Evolutionary conservation across 2,797 vertebrate genomes (phyloP).

Genomic region (Syngnathus rostellatus): DNA sequence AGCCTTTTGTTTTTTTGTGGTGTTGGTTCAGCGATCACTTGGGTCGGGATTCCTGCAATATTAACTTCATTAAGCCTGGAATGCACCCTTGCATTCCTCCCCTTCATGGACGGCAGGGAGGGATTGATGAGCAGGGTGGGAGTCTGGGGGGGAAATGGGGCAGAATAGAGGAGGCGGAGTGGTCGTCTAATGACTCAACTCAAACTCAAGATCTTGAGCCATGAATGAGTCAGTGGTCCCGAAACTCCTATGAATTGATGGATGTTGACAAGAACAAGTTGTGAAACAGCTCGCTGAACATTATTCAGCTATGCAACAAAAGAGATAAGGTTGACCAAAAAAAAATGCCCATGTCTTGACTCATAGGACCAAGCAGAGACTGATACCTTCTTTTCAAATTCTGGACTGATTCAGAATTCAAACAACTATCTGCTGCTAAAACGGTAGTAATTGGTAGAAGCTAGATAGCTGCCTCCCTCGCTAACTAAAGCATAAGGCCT

Average conservation of each 20-base stretch:
- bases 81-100: conserved; percentile 75
- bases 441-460: conserved; percentile 9
- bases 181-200: conserved; percentile 34
- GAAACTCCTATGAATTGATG: conserved; percentile 20
- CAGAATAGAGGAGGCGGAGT: conserved; percentile 11
- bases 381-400: conserved; percentile 6
- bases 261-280: conserved; percentile 32
- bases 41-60: conserved; percentile 76
- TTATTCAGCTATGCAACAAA: conserved; percentile 20
- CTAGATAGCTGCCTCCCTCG: conserved; percentile 32
- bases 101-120: conserved; percentile 59
- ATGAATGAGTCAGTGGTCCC: conserved; percentile 17
- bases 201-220: conserved; percentile 49
- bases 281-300: conserved; percentile 27
- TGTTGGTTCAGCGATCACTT: conserved; percentile 67
- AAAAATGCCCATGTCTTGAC: conserved; percentile 37
- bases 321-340: conserved; percentile 11
- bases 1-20: conserved; percentile 76
- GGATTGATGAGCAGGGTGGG: conserved; percentile 46
- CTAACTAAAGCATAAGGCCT: conserved; percentile 34
- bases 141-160: conserved; percentile 25
- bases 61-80: conserved; percentile 86
- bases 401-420: not conserved
- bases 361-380: conserved; percentile 24
- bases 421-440: not conserved